Base-by-base conservation (phyloP, 2,113 vertebrate species). In the Brachyistius frenatus region DNA sequence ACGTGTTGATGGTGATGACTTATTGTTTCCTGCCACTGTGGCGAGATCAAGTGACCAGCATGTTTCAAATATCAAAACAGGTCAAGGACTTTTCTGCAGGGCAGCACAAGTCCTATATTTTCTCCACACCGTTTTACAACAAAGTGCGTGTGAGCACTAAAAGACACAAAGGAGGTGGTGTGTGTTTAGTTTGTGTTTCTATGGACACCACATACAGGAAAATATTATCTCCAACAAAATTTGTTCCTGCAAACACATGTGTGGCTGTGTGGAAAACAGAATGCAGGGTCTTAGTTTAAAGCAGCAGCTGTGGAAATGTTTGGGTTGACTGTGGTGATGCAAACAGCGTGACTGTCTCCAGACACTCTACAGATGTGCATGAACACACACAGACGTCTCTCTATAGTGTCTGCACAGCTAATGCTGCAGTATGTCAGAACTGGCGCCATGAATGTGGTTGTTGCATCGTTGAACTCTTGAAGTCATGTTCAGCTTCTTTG, bases 261-360 rank as follows among this genome's bases (percentile, higher is more conserved):
- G 14, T 2, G 16, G 14, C 16, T 16, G 70, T 62, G 49, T 76
- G 81, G 66, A 73, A 83, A 73, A 73, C 61, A 80, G 69, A 82
- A 39, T 7, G 15, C 46, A 14, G 56, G 15, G 37, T 67, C 55
- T 52, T 35, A 66, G 64, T 72, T 76, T 53, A 62, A 64, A 88
- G 53, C 57, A 73, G 80, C 73, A 86, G 80, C 76, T 89, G 80
- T 79, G 78, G 80, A 83, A 81, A 79, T 84, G 47, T 87, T 81
- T 69, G 77, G 39, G 56, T 80, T 84, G 81, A 82, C 75, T 55
- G 57, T 46, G n/a, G n/a, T 36, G 62, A 83, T 58, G 53, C 68
- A 79, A 87, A 81, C 77, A 77, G 68, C 9, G 7, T 55, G 72
- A 80, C 80, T 32, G 57, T 84, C 75, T 72, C 44, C 65, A 83